These are phyloP conservation scores for Mesocentrotus franciscanus DNA, from an alignment of 53 echinoderm and acorn worm species.

Conservation along the genomic window DNA sequence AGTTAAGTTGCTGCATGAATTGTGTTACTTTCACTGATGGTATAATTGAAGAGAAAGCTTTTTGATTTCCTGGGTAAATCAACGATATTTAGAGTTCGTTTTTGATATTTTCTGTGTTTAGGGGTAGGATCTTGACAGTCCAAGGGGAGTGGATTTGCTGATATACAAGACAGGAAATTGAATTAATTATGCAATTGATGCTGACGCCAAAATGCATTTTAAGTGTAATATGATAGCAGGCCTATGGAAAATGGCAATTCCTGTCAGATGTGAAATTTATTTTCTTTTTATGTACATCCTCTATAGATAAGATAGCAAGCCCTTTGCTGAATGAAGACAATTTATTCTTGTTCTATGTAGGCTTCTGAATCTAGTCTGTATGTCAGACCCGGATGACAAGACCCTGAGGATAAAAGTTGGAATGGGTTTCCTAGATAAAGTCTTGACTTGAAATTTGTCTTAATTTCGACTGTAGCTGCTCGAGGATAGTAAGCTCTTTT, in stretches of 20 bases:
- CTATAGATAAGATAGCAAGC: neutral
- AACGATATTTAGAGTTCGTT: slow-evolving; percentile 52
- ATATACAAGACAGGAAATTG: slow-evolving; percentile 17
- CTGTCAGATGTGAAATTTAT: neutral
- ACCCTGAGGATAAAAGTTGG: neutral
- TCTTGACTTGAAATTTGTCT: neutral
- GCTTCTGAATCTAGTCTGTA: neutral
- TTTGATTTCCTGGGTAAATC: slow-evolving; percentile 50
- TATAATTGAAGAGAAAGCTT: slow-evolving; percentile 37
- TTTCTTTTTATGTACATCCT: neutral
- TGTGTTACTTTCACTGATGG: neutral
- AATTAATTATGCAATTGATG: slow-evolving; percentile 41
- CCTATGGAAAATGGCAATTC: slow-evolving; percentile 26
- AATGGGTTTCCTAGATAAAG: neutral
- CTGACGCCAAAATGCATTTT: slow-evolving; percentile 46
- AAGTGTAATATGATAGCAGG: slow-evolving; percentile 23
- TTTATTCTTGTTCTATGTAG: too few species aligned
- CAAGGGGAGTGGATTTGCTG: neutral
- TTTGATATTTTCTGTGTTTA: slow-evolving; percentile 14
- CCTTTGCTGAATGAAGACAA: neutral
- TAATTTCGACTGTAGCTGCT: neutral
- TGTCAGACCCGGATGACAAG: neutral
- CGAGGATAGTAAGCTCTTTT: neutral
- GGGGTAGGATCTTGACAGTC: neutral
- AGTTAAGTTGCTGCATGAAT: slow-evolving; percentile 22